Evolutionary conservation across 2,797 vertebrate genomes (phyloP), one percentile per base, ranked within the genome.

Genomic region (Oryzias sinensis): DNA sequence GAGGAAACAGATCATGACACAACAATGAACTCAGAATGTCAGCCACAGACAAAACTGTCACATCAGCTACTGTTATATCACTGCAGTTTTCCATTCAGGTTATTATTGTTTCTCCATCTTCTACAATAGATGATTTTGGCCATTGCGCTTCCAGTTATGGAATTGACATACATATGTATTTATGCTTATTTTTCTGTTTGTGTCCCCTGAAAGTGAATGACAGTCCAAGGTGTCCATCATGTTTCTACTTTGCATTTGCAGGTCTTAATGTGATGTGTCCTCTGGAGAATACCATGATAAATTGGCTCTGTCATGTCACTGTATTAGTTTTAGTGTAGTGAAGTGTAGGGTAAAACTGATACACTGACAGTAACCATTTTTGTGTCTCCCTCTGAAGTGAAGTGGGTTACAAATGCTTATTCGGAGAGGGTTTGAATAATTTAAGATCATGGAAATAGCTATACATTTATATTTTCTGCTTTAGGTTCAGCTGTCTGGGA

Each of bases 311-410:
- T 84, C 79, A 76, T 45, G 37, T 11, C 33, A 37, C 68, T 85
- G 77, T 84, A 81, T 76, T 53, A 69, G 72, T 76, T 50, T 37
- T 37, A 37, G 9, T 1, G 33, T 37, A 11, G 33, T 37, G 33
- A 37, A 37, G 11, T 37, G 33, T 37, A 8, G 33, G 33, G 59
- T 83, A 78, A 81, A 89, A 81, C 77, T 76, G 83, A 85, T 70
- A 77, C 82, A 69, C 50, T 83, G 76, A 82, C 74, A 84, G 74
- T 76, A 71, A 71, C 77, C 70, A 75, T 88, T 82, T 84, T 77
- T 56, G 77, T 57, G 59, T 68, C 53, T 83, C 66, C 74, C 77
- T 83, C 62, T 62, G 49, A 70, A 53, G 70, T 62, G 61, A 60
- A 67, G 61, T 56, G 57, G 49, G 53, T 64, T 25, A 43, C 14